phyloP scores from a whole-genome alignment of 2,888 invertebrate genomes.

The Elmis aenea region DNA sequence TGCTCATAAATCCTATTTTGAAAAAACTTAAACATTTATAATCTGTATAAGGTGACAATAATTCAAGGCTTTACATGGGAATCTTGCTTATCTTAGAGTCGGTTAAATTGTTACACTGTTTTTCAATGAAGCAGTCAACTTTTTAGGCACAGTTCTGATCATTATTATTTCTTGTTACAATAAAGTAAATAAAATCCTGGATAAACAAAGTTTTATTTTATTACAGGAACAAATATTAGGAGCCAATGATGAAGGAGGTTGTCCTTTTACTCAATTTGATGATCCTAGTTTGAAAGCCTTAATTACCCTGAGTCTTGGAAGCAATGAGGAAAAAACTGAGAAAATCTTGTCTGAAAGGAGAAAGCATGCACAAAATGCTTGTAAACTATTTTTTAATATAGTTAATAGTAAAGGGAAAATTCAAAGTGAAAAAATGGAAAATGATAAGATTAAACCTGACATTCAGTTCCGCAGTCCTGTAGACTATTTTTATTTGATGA shows the following conservation, averaged over 20 bases:
- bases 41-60: too few species aligned
- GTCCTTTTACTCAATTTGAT: slow-evolving; percentile 60
- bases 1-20: too few species aligned
- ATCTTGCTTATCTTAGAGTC: too few species aligned
- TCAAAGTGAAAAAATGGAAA: too few species aligned
- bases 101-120: too few species aligned
- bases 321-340: slow-evolving; percentile 20
- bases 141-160: too few species aligned
- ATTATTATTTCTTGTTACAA: too few species aligned
- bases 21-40: too few species aligned
- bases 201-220: not conserved
- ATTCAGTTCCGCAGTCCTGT: slow-evolving; percentile 22
- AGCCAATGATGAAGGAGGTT: slow-evolving; percentile 54
- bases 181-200: not conserved
- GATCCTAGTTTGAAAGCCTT: slow-evolving; percentile 41
- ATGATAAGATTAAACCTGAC: slow-evolving; percentile 8
- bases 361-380: slow-evolving; percentile 21
- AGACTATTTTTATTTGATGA: slow-evolving; percentile 25
- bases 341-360: slow-evolving; percentile 26
- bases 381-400: slow-evolving; percentile 23
- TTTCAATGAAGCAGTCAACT: too few species aligned
- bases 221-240: slow-evolving; percentile 27
- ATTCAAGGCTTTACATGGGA: too few species aligned
- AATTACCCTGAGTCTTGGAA: slow-evolving; percentile 29
- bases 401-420: too few species aligned